Percentiles rank a stretch among this genome's conserved stretches.
Evolutionary conservation across 2,888 invertebrate genomes (phyloP).

Genomic region (Hirtodrosophila cameraria): DNA sequence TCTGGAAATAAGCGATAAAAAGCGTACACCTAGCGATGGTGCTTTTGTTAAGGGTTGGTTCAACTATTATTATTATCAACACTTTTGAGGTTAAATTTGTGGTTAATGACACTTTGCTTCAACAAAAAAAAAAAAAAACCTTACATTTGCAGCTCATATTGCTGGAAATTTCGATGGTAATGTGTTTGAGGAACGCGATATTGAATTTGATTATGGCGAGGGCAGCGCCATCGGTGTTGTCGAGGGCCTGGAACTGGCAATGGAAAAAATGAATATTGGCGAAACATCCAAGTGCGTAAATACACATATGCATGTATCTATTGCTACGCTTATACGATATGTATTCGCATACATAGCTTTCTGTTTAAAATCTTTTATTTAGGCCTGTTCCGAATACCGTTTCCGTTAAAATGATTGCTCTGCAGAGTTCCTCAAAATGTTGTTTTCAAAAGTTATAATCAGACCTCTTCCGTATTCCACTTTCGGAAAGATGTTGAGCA

Average conservation of each 20-base stretch:
- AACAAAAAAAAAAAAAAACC: too few relatives aligned
- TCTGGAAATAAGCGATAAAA: conserved; percentile 89
- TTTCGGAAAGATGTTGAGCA: too few relatives aligned
- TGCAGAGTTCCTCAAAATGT: too few relatives aligned
- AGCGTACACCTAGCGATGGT: conserved; percentile 91
- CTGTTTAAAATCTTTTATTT: too few relatives aligned
- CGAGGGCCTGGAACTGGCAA: conserved; percentile 92
- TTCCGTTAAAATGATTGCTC: too few relatives aligned
- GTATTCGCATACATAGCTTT: too few relatives aligned
- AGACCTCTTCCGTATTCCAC: too few relatives aligned
- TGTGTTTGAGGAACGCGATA: conserved; percentile 89
- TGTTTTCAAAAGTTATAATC: too few relatives aligned
- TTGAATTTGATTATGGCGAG: conserved; percentile 94
- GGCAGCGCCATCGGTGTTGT: conserved; percentile 90
- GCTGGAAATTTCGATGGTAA: conserved; percentile 71
- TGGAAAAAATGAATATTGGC: conserved; percentile 91
- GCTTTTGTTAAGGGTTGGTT: conserved; percentile 93
- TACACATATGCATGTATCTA: too few relatives aligned
- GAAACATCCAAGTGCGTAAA: conserved; percentile 88
- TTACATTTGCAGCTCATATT: conserved; percentile 80
- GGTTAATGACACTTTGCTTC: background rate
- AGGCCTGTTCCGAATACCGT: too few relatives aligned
- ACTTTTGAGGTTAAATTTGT: conserved; percentile 7
- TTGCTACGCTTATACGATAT: too few relatives aligned
- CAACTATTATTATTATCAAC: conserved; percentile 27